Conservation (phyloP, 2,113 vertebrate genomes). For the Helogale parvula region DNA sequence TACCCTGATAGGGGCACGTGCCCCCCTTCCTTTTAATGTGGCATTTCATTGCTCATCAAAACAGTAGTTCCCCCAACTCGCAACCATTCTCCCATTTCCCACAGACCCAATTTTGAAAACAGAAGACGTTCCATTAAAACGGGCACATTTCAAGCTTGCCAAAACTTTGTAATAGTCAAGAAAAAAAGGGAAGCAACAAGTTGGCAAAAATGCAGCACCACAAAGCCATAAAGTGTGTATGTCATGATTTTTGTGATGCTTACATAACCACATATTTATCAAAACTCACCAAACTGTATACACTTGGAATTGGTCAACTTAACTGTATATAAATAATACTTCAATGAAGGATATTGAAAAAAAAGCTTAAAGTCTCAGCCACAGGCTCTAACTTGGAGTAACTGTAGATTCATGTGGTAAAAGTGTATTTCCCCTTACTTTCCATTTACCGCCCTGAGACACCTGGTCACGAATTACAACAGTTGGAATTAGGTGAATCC, state of each 20-base stretch:
- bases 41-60: not conserved
- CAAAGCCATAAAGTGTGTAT: not conserved
- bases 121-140: not conserved
- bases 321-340: not conserved
- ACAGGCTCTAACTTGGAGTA: not conserved
- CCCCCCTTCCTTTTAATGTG: not conserved
- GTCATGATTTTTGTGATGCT: not conserved
- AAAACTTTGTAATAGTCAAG: conserved; percentile 18
- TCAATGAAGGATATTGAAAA: not conserved
- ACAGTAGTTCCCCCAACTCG: not conserved
- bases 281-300: not conserved
- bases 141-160: not conserved
- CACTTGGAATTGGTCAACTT: not conserved
- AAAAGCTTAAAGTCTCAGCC: not conserved
- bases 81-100: not conserved
- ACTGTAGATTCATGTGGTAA: not conserved
- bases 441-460: not conserved
- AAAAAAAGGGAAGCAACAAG: not conserved
- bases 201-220: not conserved
- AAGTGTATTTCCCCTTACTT: not conserved
- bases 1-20: not conserved
- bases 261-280: not conserved
- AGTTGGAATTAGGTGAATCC: not conserved
- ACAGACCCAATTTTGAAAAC: not conserved
- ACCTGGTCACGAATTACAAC: not conserved